These are phyloP conservation scores for Cercocebus atys DNA, from an alignment of 2,113 vertebrate genomes.

Conservation along the genomic window DNA sequence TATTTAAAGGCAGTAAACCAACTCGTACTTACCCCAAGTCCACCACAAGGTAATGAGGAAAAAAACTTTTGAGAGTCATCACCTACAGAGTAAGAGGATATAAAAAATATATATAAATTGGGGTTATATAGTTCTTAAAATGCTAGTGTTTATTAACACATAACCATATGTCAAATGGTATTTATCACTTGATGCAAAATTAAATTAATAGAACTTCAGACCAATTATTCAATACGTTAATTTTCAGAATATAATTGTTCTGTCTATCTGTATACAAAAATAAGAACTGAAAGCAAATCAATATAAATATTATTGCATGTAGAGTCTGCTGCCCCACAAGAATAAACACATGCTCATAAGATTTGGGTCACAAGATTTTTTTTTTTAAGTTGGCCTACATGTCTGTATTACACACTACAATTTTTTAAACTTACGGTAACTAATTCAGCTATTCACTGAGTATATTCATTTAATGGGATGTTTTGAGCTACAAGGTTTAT, in stretches of 20 bases:
- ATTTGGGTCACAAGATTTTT: not conserved
- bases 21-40: slow-evolving; percentile 86
- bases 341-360: not conserved
- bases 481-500: not conserved
- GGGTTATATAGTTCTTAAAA: not conserved
- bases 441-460: not conserved
- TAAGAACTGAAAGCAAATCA: slow-evolving; percentile 15
- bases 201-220: not conserved
- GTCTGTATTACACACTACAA: not conserved
- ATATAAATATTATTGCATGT: not conserved
- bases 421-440: not conserved
- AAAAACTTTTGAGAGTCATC: slow-evolving; percentile 84
- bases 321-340: not conserved
- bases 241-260: not conserved
- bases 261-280: not conserved
- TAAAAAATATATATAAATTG: not conserved
- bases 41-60: slow-evolving; percentile 88
- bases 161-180: not conserved
- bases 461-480: not conserved
- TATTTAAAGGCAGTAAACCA: slow-evolving; percentile 36
- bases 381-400: not conserved
- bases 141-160: not conserved
- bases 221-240: not conserved
- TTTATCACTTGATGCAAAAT: not conserved
- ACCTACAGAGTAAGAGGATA: slow-evolving; percentile 80